These are phyloP conservation scores for Gisinianus flammeolus DNA, from an alignment of 2,888 invertebrate species.

Conservation along the genomic window DNA sequence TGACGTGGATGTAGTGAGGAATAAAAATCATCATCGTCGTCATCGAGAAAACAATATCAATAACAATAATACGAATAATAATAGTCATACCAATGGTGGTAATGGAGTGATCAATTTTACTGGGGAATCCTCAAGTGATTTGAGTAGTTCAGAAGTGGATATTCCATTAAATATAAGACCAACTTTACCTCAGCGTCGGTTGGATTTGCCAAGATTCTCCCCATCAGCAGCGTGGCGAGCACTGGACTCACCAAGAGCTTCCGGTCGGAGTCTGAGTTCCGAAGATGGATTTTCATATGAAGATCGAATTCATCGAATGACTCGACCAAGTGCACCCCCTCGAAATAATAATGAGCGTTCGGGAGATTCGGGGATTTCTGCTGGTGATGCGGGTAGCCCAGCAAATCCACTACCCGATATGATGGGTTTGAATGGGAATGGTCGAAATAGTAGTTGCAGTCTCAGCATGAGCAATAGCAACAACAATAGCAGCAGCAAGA, in stretches of 20 bases:
- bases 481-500: conserved; percentile 40
- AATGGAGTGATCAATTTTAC: not conserved
- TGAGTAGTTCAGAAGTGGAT: conserved; percentile 62
- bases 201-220: conserved; percentile 79
- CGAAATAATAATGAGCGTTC: conserved; percentile 70
- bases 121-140: conserved; percentile 54
- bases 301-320: conserved; percentile 60
- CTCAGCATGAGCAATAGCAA: conserved; percentile 24
- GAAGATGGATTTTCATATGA: conserved; percentile 54
- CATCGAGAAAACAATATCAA: too few relatives aligned
- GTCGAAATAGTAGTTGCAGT: conserved; percentile 42
- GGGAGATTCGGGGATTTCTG: conserved; percentile 81
- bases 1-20: not conserved
- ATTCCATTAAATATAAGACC: conserved; percentile 77
- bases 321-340: conserved; percentile 60
- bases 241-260: conserved; percentile 64
- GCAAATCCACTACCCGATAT: conserved; percentile 55
- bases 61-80: not conserved
- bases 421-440: not conserved
- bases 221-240: conserved; percentile 84
- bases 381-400: conserved; percentile 72
- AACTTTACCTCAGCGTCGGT: conserved; percentile 78
- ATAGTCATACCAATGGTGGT: not conserved
- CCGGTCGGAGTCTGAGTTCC: conserved; percentile 63
- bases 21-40: not conserved